Base-by-base conservation (phyloP, 2,797 vertebrate species). In the Taenioides sp. region DNA sequence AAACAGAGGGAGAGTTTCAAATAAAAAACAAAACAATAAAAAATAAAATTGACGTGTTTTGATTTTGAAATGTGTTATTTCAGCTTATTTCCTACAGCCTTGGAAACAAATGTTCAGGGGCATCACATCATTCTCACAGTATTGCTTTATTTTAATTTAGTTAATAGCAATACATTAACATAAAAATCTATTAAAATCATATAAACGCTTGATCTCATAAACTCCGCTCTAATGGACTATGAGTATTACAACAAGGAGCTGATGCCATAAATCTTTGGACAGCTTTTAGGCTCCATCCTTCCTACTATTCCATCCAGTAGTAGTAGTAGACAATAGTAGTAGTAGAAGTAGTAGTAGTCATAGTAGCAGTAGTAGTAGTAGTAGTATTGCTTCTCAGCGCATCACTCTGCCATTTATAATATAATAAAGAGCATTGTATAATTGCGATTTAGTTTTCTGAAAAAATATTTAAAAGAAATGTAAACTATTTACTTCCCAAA, bases 141-240 rank as follows among this genome's bases (percentile, higher is more conserved):
- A 17, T 5, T 22, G 61, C 61, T 22, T 63, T 63, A 22, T 20
- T 40, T 63, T 63, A 63, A 63, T 63, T 23, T 63, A 43, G 61
- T 40, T 63, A 63, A 63, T 22, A 63, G 61, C 61, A 43, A 40
- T 43, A 22, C n/a, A 55, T 40, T 63, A 37, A 63, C 61, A 40
- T 43, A 40, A 40, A 63, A 40, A 40, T 22, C 61, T 40, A 63
- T 63, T 40, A 63, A 23, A 40, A 40, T 34, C 37, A 6, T 23
- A 22, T 40, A 63, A 63, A 63, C n/a, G 31, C 34, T 23, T 63
- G 37, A 63, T 23, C 61, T 63, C 61, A 63, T 63, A 63, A 63
- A 63, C 34, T 43, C 34, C 31, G 23, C 20, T 1, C n/a, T 63
- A 63, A 63, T 63, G 61, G 20, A 63, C 31, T 63, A 34, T 63